Evolutionary conservation across 2,113 vertebrate genomes (phyloP), one percentile per base, ranked within the genome.

Genomic region (Anhinga rufa): DNA sequence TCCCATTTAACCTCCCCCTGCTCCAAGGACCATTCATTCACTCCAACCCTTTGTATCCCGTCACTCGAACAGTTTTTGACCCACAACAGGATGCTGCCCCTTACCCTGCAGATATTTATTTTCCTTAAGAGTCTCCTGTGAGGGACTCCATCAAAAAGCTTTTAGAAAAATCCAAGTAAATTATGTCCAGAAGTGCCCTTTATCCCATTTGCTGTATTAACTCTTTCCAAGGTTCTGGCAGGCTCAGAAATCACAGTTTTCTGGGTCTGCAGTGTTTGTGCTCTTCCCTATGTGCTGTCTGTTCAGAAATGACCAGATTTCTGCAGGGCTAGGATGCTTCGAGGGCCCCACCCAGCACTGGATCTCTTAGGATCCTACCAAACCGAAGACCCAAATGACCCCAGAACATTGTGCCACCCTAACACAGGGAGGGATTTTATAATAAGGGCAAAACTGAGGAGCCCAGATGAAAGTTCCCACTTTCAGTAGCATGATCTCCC

Each of bases 1-100:
- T 90, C 60, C 62, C 49, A 51, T 95, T 92, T 97, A 88, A 95
- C 93, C 94, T 92, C 78, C n/a, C 57, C 14, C 46, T 92, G 58
- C 66, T 86, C 90, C 54, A 40, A 68, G 66, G 57, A 91, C 61
- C 82, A 70, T 91, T 96, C 81, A 71, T 92, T 88, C 90, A 85
- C 64, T 93, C 74, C 84, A 82, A 69, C 34, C 55, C 85, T 95
- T 96, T 91, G 71, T 93, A 95, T 91, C 91, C 74, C 0, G 0
- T 71, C 2, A 20, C 75, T 71, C 2, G 9, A 89, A 79, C 77
- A 69, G 83, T 82, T 95, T 96, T 95, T 97, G 96, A 97, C 95
- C 94, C 92, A 86, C 93, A 93, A 95, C 94, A 96, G 96, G 95
- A 96, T 81, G 82, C 89, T 96, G 96, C 72, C 97, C 92, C 93